Evolutionary conservation across 2,113 vertebrate genomes (phyloP).

Genomic region (Dicentrarchus labrax): DNA sequence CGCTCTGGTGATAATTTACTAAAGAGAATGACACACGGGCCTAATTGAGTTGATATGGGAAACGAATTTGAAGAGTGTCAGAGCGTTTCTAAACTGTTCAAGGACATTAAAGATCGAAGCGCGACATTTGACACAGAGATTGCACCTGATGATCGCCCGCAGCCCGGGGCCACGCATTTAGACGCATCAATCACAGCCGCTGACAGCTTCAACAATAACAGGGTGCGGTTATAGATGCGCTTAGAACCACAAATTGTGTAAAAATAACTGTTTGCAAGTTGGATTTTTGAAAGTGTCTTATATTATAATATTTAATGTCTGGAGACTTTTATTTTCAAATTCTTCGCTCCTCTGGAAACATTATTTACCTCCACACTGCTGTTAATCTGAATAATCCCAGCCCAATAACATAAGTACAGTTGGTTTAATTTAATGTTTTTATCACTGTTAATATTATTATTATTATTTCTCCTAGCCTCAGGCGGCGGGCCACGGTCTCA

Average conservation of each 20-base stretch:
- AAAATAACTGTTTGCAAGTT: not conserved
- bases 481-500: slow-evolving; percentile 32
- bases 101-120: slow-evolving; percentile 91
- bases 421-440: not conserved
- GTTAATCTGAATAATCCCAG: not conserved
- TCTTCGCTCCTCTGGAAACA: not conserved
- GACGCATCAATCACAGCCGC: slow-evolving; percentile 81
- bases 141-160: slow-evolving; percentile 84
- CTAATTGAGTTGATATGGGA: slow-evolving; percentile 93
- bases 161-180: slow-evolving; percentile 82
- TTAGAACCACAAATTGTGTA: slow-evolving; percentile 8
- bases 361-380: not conserved
- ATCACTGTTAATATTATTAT: not conserved
- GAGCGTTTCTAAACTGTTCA: slow-evolving; percentile 94
- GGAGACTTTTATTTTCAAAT: not conserved
- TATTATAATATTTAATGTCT: not conserved
- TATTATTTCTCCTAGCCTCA: slow-evolving; percentile 1
- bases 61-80: slow-evolving; percentile 93
- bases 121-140: slow-evolving; percentile 87
- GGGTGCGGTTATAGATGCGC: slow-evolving; percentile 55
- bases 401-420: not conserved
- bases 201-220: slow-evolving; percentile 80
- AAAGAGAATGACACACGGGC: slow-evolving; percentile 74
- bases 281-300: too few relatives aligned
- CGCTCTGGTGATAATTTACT: slow-evolving; percentile 82